Evolutionary conservation across 2,113 vertebrate species (phyloP), one percentile per base, ranked within the genome.

Genomic region (Oreocharis arfaki): DNA sequence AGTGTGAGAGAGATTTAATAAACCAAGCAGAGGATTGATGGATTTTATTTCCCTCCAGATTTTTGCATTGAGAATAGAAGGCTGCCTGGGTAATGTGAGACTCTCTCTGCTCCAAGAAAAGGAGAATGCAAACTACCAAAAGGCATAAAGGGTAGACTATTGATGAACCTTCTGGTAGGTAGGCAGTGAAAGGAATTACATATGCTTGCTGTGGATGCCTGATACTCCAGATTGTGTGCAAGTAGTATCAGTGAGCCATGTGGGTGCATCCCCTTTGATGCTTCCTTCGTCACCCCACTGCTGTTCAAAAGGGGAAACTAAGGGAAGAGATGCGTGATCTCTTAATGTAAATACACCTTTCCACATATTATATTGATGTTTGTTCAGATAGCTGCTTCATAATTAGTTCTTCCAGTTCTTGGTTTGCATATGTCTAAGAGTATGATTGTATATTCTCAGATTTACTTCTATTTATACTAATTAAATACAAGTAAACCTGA

Each of bases 21-120:
- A 90, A 56, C 44, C 60, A 52, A n/a, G 47, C 6, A 80, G 94
- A 88, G 55, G 42, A 92, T 5, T 88, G 68, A 74, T 90, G 60
- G 56, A 63, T 92, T 95, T 93, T 93, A 86, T 84, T 96, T 95
- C 80, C 63, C 33, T 70, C 50, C 78, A 90, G 65, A 69, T 73
- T 90, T 73, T 92, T 88, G 27, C 55, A 55, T 2, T 84, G 59
- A 75, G 33, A 76, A 21, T 55, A 69, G 77, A 61, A 87, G 21
- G 60, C 50, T 64, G 55, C 33, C 28, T 53, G 70, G 32, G 52
- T 81, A 88, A 49, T 65, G 53, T 33, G 63, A 64, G 46, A 73
- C 23, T 67, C 28, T 61, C 18, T 81, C 39, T 63, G 12, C 49
- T 84, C n/a, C 79, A 77, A 53, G 63, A 88, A 53, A 73, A 49